phyloP scores from a whole-genome alignment of 2,888 invertebrate genomes.

The Eristalis pertinax region DNA sequence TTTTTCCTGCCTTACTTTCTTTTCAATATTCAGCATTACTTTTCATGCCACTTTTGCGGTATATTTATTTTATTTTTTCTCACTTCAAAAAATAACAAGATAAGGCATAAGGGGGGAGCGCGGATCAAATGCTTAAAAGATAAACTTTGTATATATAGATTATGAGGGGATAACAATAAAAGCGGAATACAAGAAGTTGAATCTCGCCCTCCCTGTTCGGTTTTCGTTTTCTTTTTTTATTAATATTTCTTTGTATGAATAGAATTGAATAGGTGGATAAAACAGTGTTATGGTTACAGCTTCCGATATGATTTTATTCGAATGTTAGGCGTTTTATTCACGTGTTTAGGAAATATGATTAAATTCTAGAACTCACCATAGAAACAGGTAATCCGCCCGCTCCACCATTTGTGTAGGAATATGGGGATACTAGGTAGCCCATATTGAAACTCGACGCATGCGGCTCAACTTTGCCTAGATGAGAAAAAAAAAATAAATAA shows the following conservation, averaged over 20 bases:
- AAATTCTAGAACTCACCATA: slow-evolving; percentile 88
- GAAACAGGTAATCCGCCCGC: slow-evolving; percentile 92
- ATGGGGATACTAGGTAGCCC: slow-evolving; percentile 95
- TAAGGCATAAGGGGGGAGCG: slow-evolving; percentile 34
- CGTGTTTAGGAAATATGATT: neutral
- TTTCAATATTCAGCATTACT: slow-evolving; percentile 6
- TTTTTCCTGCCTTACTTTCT: neutral
- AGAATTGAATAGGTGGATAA: neutral
- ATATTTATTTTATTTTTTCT: slow-evolving; percentile 29
- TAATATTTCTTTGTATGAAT: slow-evolving; percentile 11
- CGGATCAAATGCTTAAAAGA: slow-evolving; percentile 67
- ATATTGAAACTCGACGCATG: slow-evolving; percentile 87
- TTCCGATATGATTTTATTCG: neutral
- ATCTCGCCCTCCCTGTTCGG: neutral
- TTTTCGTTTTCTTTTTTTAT: neutral
- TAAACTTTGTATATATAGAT: slow-evolving; percentile 61
- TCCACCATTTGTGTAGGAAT: slow-evolving; percentile 94
- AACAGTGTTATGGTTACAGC: neutral
- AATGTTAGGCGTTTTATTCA: neutral
- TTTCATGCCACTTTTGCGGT: slow-evolving; percentile 8
- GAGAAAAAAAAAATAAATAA: neutral
- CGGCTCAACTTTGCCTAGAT: slow-evolving; percentile 78
- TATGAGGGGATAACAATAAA: slow-evolving; percentile 57
- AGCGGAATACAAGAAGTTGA: slow-evolving; percentile 6
- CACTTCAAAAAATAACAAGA: slow-evolving; percentile 20